Base-by-base conservation (phyloP, 2,113 vertebrate species). In the Shinisaurus crocodilurus region DNA sequence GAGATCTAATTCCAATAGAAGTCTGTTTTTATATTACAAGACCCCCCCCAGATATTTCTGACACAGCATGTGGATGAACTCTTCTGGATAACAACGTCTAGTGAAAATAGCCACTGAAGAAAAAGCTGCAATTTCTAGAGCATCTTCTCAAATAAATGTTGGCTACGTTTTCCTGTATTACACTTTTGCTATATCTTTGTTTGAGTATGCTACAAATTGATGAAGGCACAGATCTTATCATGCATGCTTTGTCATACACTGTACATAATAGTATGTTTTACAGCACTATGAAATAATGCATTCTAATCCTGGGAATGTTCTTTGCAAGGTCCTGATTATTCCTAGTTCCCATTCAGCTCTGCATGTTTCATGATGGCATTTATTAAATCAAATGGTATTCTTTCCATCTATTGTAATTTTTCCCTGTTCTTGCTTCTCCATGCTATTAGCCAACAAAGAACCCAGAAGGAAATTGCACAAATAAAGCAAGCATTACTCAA, bases 381-480 rank as follows among this genome's bases (percentile, higher is more conserved):
- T 76, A 76, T 89, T 60, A 84, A 63, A 84, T 32, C 57, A 65
- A 45, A 25, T 65, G 32, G 70, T 54, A 89, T 89, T 74, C 74
- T 84, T 84, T 77, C 40, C 9, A 63, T 2, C 13, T 4, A 77
- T 77, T 87, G 86, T 32, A 43, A 27, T 25, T 87, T 77, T 37
- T 45, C n/a, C 5, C 50, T 89, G 25, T 9, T 60, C 13, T 50
- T 54, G 69, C 34, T 63, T 48, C 88, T 72, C 69, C 57, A 45
- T 23, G 18, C 48, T 74, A 48, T 74, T 75, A 74, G 5, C 37
- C 67, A 89, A 57, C 16, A 82, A 54, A 60, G 13, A 74, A 54
- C 57, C 6, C 45, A 82, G 37, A 34, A 67, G 67, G 25, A 82
- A 82, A 43, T 82, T 40, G n/a, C 2, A 60, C n/a, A 82, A 88